Conservation (phyloP, 1,140 invertebrate genomes). For the Antheraea mylitta region DNA sequence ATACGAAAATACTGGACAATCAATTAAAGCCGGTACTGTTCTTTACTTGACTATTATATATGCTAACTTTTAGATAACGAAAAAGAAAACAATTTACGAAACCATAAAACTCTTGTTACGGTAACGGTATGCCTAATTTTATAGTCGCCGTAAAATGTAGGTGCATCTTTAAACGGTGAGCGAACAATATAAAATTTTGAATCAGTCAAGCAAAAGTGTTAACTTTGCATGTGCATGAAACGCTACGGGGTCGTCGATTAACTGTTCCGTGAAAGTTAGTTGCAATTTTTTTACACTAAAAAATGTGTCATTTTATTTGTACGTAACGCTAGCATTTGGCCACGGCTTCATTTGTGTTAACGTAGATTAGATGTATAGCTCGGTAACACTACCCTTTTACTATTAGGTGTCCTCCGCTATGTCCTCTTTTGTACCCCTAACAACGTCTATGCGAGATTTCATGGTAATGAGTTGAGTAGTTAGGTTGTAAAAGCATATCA, state of each 20-base stretch:
- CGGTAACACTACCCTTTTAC: too few species aligned
- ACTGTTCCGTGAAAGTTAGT: slow-evolving; percentile 17
- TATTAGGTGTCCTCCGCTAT: too few species aligned
- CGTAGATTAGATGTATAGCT: too few species aligned
- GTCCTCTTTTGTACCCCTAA: too few species aligned
- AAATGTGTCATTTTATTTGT: background rate
- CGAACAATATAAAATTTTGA: background rate
- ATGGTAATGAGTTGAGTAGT: too few species aligned
- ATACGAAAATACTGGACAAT: too few species aligned
- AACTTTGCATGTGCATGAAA: slow-evolving; percentile 18
- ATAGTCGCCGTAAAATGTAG: slow-evolving; percentile 1
- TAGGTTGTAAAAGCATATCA: too few species aligned
- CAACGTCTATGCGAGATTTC: too few species aligned
- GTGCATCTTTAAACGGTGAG: background rate
- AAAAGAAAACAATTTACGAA: background rate
- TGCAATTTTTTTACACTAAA: slow-evolving; percentile 7
- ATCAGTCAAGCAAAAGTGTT: slow-evolving; percentile 16
- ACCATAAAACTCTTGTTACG: background rate
- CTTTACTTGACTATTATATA: too few species aligned
- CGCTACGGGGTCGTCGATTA: slow-evolving; percentile 12
- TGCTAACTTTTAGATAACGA: background rate
- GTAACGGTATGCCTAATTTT: slow-evolving; percentile 1
- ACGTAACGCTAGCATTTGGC: background rate
- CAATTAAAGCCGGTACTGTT: too few species aligned
- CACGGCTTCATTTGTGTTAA: too few species aligned